phyloP scores from a whole-genome alignment of 1,140 invertebrate species.

The Drosophila setifemur region DNA sequence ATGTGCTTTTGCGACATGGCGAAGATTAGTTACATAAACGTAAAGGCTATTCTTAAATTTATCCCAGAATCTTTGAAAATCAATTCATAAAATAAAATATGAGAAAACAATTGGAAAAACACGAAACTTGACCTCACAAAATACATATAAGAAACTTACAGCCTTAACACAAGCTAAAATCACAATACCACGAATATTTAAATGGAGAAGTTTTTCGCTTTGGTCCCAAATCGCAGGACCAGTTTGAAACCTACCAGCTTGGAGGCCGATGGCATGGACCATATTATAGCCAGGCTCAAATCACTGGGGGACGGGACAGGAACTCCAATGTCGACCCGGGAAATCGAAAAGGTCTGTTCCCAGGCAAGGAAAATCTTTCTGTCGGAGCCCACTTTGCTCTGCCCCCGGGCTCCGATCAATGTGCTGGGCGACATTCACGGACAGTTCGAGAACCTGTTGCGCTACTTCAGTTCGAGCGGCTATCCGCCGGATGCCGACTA shows the following conservation, averaged over 20 bases:
- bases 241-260: too few relatives aligned
- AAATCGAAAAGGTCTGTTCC: slow-evolving; percentile 96
- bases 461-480: slow-evolving; percentile 98
- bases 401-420: slow-evolving; percentile 98
- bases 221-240: too few relatives aligned
- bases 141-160: too few relatives aligned
- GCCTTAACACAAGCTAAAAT: too few relatives aligned
- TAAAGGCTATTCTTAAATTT: too few relatives aligned
- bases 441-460: slow-evolving; percentile 97
- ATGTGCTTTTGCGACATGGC: too few relatives aligned
- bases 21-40: too few relatives aligned
- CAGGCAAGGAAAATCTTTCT: slow-evolving; percentile 98
- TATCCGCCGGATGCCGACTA: slow-evolving; percentile 99
- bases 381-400: slow-evolving; percentile 97
- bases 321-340: slow-evolving; percentile 95
- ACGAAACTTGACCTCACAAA: too few relatives aligned
- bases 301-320: background rate
- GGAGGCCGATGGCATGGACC: too few relatives aligned
- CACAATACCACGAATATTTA: too few relatives aligned
- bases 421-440: slow-evolving; percentile 99
- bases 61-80: background rate
- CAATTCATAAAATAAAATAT: too few relatives aligned
- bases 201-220: background rate
- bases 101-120: too few relatives aligned
- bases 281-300: slow-evolving; percentile 35